Conservation (phyloP, 2,888 invertebrate genomes). For the Aquatica leii region DNA sequence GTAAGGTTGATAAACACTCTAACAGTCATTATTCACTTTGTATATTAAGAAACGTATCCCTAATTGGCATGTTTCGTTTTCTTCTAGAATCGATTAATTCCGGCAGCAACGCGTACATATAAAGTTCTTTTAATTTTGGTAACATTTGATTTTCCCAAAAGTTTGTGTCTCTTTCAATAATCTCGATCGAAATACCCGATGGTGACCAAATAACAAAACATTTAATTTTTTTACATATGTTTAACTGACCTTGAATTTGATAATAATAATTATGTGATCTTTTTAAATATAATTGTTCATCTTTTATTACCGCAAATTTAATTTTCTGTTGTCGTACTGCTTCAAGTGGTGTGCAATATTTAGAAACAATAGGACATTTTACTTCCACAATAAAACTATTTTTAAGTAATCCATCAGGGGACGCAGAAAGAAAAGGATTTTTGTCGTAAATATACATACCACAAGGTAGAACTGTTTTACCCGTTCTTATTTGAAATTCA, state of each 20-base stretch:
- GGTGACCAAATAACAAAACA: background rate
- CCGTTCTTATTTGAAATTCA: background rate
- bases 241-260: no score
- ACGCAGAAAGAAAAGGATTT: background rate
- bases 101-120: background rate
- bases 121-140: background rate
- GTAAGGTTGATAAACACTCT: no score
- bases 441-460: background rate
- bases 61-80: no score
- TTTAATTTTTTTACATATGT: background rate
- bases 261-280: no score
- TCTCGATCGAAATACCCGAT: background rate
- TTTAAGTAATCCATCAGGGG: background rate
- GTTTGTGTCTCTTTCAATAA: background rate
- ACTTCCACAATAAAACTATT: no score
- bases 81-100: background rate
- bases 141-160: background rate
- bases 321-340: no score
- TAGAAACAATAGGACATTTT: background rate
- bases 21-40: no score
- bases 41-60: no score
- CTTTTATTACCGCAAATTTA: no score
- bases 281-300: no score
- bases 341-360: background rate
- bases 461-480: background rate